Base-by-base conservation (phyloP, 2,797 vertebrate genomes). In the Platyrinchus mystaceus region DNA sequence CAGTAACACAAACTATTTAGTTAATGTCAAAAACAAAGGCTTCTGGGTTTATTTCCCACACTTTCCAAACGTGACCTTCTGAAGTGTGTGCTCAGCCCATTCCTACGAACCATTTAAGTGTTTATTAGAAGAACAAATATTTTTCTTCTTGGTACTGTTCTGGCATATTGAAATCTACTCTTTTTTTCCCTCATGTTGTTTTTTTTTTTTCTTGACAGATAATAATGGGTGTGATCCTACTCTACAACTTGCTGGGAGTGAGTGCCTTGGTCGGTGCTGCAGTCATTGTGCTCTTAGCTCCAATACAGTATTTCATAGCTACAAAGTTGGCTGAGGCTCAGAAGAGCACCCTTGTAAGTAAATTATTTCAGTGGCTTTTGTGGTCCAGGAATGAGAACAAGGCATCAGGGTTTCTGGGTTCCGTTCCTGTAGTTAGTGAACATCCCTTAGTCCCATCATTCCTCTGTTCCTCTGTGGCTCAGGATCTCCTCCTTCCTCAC, bases 221-320 rank as follows among this genome's bases (percentile, higher is more conserved):
- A 75, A 99, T 99, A 94, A 99, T 99, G 99, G 99, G 99, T 4
- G 99, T 99, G 74, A 99, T 99, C 85, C 98, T 99, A 55, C 98
- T 99, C 6, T 98, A 99, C 82, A 98, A 99, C 46, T 91, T 99
- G 36, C 95, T 99, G 8, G 98, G 98, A 28, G 86, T 53, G 9
- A 99, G 99, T 0, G 99, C 99, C 1, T 83, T 99, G 90, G 98
- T 99, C 0, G 99, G 99, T 15, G 99, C 99, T 0, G 98, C 98
- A 2, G 99, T 99, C 85, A 99, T 99, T 2, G 98, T 99, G 6
- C 98, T 99, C 22, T 96, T 99, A 37, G 99, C 99, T 23, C 99
- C 99, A 0, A 98, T 99, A 64, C 99, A 99, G 85, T 99, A 99
- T 95, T 99, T 99, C 97, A 99, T 99, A 5, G 99, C 99, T 30